Base-by-base conservation (phyloP, 2,888 invertebrate genomes). In the Incurvaria masculella region DNA sequence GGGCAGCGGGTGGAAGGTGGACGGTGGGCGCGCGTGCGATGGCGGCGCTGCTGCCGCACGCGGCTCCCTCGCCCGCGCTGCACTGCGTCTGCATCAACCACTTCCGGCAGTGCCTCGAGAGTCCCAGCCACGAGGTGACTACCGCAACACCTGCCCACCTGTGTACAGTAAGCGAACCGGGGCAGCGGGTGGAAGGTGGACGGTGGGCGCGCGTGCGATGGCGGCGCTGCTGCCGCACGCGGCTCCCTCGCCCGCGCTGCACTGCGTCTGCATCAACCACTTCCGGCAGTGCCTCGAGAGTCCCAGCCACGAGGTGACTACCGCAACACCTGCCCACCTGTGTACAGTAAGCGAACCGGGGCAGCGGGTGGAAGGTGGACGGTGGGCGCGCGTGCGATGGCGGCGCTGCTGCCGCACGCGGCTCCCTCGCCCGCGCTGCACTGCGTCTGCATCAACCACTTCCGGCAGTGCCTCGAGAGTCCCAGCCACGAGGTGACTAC, bases 51-150 rank as follows among this genome's bases (percentile, higher is more conserved):
- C 84, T 97, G 52, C 82, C 92, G 40, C 87, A 93, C 57, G 89
- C 94, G 6, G 88, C 91, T 2, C 82, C 88, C 23, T 86, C 90
- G 26, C 89, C 92, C 11, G 89, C 91, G 59, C 73, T 97, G 47
- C 90, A 93, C 65, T 93, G 91, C 68, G 94, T 94, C 1, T 94
- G 94, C 63, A 91, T 97, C 59, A 93, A 95, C 75, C 89, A 95
- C 63, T 95, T 95, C 71, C 81, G 91, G 33, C 91, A 92, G 61
- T 91, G 93, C 58, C 79, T 92, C 46, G 33, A 33, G 50, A 70
- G 72, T 0, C 57, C 62, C 2, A 72, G 75, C 47, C 66, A 75
- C 26, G 74, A 76, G 65, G 76, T 73, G n/a, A n/a, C n/a, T n/a
- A n/a, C n/a, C n/a, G n/a, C n/a, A n/a, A n/a, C n/a, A n/a, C n/a